Evolutionary conservation across 2,113 vertebrate genomes (phyloP), one percentile per base, ranked within the genome.

Genomic region (Chionodraco myersi): DNA sequence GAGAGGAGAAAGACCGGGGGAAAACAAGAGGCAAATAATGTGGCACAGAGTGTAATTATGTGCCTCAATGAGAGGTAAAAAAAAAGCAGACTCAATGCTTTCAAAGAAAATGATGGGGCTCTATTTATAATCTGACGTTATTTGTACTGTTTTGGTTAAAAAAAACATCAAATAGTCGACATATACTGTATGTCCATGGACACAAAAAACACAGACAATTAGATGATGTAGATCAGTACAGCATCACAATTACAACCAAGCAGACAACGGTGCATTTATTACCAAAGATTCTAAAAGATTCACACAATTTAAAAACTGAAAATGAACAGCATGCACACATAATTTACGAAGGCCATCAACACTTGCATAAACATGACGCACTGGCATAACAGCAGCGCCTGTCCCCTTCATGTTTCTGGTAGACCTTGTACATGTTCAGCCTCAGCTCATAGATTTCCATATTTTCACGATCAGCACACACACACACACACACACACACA

Each of bases 201-300:
- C 23, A 10, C 15, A 26, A 3, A 36, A 3, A 61, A 3, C 44
- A 66, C 45, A 16, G 23, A 79, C 36, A 41, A 41, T 41, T 41
- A 8, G 36, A 48, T 41, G 44, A n/a, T 23, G 1, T 7, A 52
- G 65, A 52, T 36, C 60, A n/a, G 56, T 41, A 75, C 67, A 71
- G 70, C 66, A 72, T 72, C 60, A 18, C 41, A 70, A 85, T 72
- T 60, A 85, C 57, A 74, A 61, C 75, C 65, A 77, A 75, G 65
- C 75, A 75, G 73, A 58, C 79, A 57, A 72, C 49, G 61, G 21
- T 61, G 83, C 83, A 87, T 71, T 58, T 66, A 89, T 89, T 85
- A 87, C 10, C 78, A 88, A 76, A 76, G 66, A 89, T 88, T 88
- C 69, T 18, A 82, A 91, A 82, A 72, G 84, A 86, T 90, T 89